Percentiles rank a stretch among this genome's conserved stretches.
These are phyloP conservation scores for Lagodon rhomboides DNA, from an alignment of 2,797 vertebrate genomes.

Conservation along the genomic window DNA sequence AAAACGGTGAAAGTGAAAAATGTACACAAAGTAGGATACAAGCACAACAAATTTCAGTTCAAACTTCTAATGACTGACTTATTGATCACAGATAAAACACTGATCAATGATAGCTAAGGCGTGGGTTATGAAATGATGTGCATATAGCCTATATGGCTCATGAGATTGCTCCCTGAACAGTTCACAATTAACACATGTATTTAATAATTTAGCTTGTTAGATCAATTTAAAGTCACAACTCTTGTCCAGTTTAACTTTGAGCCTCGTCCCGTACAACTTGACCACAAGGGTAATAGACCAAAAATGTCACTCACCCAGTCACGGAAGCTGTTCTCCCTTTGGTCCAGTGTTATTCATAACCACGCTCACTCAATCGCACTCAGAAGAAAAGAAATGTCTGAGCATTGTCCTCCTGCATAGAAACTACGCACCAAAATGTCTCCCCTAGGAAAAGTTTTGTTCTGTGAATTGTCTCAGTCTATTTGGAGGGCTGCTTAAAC, in stretches of 20 bases:
- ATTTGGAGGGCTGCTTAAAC: slow-evolving; percentile 14
- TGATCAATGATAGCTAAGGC: no score
- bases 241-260: neutral
- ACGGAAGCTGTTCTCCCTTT: slow-evolving; percentile 21
- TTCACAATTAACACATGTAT: no score
- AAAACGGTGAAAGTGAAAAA: neutral
- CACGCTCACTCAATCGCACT: neutral
- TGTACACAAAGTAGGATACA: neutral
- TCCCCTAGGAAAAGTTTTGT: slow-evolving; percentile 52
- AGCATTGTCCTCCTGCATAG: slow-evolving; percentile 26
- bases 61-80: neutral
- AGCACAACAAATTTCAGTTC: neutral
- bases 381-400: neutral
- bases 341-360: slow-evolving; percentile 21
- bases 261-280: neutral
- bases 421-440: slow-evolving; percentile 8
- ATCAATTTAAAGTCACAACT: neutral
- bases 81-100: no score
- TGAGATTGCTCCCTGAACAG: no score
- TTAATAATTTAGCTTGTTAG: neutral
- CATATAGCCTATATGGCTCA: no score
- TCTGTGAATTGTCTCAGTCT: slow-evolving; percentile 19
- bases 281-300: neutral
- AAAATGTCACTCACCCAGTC: neutral
- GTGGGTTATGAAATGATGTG: no score